Conservation (phyloP, 2,888 invertebrate genomes). For the Nemotelus nigrinus region DNA sequence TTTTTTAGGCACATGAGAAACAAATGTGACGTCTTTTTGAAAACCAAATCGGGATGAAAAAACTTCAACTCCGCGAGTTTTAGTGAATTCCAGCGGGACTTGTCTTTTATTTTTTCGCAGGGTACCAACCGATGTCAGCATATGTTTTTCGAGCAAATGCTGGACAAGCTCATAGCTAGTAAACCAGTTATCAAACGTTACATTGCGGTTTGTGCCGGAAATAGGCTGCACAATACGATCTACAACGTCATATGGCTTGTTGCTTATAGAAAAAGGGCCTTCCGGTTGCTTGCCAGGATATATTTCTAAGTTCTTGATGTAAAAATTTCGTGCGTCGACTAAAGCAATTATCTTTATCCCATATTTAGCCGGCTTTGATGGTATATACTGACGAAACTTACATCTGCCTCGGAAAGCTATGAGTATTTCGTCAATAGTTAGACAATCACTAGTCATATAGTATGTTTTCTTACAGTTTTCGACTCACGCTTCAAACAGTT, state of each 20-base stretch:
- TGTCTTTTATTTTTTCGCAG: slow-evolving; percentile 16
- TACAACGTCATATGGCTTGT: slow-evolving; percentile 17
- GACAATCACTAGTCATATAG: neutral
- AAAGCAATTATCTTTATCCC: no score
- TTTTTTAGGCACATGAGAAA: slow-evolving; percentile 7
- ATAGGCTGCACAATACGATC: neutral
- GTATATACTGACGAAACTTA: no score
- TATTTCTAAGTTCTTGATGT: no score
- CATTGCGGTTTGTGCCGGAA: slow-evolving; percentile 8
- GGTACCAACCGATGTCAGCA: slow-evolving; percentile 24
- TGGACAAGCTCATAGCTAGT: slow-evolving; percentile 18
- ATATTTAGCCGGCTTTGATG: no score
- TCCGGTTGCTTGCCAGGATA: no score
- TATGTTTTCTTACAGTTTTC: slow-evolving; percentile 11
- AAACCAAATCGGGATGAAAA: slow-evolving; percentile 1
- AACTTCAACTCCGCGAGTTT: neutral
- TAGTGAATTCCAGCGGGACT: neutral
- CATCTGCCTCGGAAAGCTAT: slow-evolving; percentile 17
- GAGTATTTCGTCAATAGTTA: slow-evolving; percentile 30
- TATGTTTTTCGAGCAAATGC: slow-evolving; percentile 32
- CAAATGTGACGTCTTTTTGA: neutral
- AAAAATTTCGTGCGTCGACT: no score
- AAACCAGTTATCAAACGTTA: slow-evolving; percentile 34
- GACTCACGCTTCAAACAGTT: neutral
- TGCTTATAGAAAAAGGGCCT: slow-evolving; percentile 14